Base-by-base conservation (phyloP, 2,797 vertebrate genomes). In the Lepilemur ruficaudatus region DNA sequence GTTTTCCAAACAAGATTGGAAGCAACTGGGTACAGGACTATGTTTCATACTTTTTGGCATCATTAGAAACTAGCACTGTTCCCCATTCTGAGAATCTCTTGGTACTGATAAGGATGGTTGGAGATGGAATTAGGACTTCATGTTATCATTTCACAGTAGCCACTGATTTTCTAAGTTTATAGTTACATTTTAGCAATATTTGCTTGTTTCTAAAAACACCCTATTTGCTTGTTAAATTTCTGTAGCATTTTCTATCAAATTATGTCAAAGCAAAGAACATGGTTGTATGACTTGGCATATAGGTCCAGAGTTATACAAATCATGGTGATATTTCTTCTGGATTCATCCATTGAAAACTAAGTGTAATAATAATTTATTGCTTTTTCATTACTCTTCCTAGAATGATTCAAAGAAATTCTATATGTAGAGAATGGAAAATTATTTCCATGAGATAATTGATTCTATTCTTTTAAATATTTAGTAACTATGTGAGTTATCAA, bases 391-490 rank as follows among this genome's bases (percentile, higher is more conserved):
- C 28, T 92, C 10, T 88, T 78, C 61, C 46, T 91, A 79, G 59
- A 59, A 89, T 84, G 70, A 81, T 32, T 93, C 63, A 92, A 94
- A 63, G n/a, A 94, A 84, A 85, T 93, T 85, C 55, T 82, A 38
- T 59, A 70, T n/a, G 7, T 17, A 78, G 38, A 90, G 30, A 81
- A n/a, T 35, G 96, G 59, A 86, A 89, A 72, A 50, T 88, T 92
- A 6, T 81, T 90, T 91, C 50, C 41, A n/a, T 43, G 12, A 65
- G 32, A 18, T 81, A 70, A 48, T 46, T 76, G 43, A 70, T 89
- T 92, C 52, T 70, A 85, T 83, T 93, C 46, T 89, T 72, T 69
- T 79, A 94, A 96, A 89, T 89, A 94, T 89, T 93, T 92, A 57
- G 46, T 95, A 81, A 87, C 30, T 35, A 67, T 57, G 13, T 73